phyloP scores from a whole-genome alignment of 2,113 vertebrate species.

The Rhagologus leucostigma region DNA sequence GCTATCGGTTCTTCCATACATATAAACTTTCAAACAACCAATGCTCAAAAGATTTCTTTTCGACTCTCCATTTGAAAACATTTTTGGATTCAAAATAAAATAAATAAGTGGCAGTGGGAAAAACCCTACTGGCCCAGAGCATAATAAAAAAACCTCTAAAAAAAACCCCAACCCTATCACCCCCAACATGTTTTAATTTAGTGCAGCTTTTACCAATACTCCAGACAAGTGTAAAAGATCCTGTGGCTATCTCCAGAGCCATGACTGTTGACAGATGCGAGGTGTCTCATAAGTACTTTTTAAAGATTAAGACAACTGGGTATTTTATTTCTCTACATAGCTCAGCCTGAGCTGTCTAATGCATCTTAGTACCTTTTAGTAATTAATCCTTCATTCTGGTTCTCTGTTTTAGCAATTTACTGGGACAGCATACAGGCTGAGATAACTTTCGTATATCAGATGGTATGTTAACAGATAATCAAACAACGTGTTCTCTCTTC shows the following conservation, averaged over 20 bases:
- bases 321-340: not conserved
- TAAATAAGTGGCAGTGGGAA: not conserved
- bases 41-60: not conserved
- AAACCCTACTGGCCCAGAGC: not conserved
- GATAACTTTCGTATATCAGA: not conserved
- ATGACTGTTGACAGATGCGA: not conserved
- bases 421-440: not conserved
- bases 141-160: not conserved
- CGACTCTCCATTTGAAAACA: not conserved
- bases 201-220: not conserved
- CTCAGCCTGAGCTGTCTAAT: not conserved
- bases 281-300: not conserved
- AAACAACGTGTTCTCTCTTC: not conserved
- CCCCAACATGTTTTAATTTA: not conserved
- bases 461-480: not conserved
- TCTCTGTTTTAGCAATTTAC: not conserved
- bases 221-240: not conserved
- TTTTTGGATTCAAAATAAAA: not conserved
- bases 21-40: not conserved
- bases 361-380: not conserved
- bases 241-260: not conserved
- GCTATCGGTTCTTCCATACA: not conserved
- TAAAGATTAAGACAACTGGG: not conserved
- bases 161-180: fast-evolving
- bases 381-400: not conserved